phyloP scores from a whole-genome alignment of 2,797 vertebrate species.

The Thripadectes ignobilis region DNA sequence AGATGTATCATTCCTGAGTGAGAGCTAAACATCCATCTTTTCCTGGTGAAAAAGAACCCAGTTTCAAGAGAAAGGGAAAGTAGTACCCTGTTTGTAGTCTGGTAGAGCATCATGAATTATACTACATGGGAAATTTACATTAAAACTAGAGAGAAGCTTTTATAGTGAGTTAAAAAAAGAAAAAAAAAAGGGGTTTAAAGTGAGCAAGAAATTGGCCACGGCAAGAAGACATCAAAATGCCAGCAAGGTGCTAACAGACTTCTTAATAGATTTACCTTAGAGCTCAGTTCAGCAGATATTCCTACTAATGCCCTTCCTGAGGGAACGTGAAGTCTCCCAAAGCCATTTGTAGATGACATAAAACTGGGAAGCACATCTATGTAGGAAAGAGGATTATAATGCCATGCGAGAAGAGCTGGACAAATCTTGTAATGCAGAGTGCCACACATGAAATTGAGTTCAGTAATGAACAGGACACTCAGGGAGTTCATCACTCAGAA shows the following conservation, averaged over 20 bases:
- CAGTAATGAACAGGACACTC: not conserved
- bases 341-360: not conserved
- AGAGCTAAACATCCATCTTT: not conserved
- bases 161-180: not conserved
- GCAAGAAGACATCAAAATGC: not conserved
- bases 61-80: not conserved
- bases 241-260: not conserved
- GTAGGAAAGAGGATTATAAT: not conserved
- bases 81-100: not conserved
- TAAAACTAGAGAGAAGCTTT: not conserved
- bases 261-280: not conserved
- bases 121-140: not conserved
- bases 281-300: not conserved
- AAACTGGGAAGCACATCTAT: not conserved
- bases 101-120: not conserved
- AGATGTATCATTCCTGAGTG: not conserved
- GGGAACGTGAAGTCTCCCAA: not conserved
- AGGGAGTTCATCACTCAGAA: not conserved
- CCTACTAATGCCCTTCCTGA: not conserved
- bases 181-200: not conserved
- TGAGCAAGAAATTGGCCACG: not conserved
- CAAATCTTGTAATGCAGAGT: constrained; percentile 25
- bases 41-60: not conserved
- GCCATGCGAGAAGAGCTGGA: not conserved
- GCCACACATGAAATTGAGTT: constrained; percentile 27